Conservation (phyloP, 2,797 vertebrate species). For the Eupleurogrammus muticus region DNA sequence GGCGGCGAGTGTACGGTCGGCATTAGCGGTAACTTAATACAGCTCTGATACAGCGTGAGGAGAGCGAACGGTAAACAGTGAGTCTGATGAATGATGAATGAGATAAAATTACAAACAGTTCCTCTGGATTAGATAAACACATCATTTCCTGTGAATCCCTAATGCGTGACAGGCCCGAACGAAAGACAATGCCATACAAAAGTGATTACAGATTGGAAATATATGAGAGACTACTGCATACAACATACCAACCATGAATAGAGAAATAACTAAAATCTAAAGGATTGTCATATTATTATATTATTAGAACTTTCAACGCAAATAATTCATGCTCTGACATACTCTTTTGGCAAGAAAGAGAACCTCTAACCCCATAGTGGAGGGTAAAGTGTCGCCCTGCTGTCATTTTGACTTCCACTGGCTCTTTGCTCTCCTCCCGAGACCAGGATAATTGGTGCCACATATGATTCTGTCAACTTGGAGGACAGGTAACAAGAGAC, state of each 20-base stretch:
- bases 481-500: conserved; percentile 56
- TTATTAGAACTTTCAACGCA: too few species aligned
- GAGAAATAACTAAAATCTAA: too few species aligned
- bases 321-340: background rate
- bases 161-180: background rate
- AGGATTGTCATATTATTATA: too few species aligned
- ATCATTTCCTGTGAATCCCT: background rate
- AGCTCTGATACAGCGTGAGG: background rate
- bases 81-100: background rate
- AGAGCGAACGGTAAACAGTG: background rate
- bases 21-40: background rate
- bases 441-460: conserved; percentile 67
- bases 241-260: too few species aligned
- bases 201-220: too few species aligned
- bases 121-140: background rate
- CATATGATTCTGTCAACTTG: conserved; percentile 59
- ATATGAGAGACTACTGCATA: too few species aligned
- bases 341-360: background rate
- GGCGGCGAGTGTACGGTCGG: background rate
- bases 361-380: conserved; percentile 26
- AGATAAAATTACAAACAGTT: background rate
- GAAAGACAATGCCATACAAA: too few species aligned
- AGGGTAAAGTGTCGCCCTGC: conserved; percentile 42
- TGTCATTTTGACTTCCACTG: conserved; percentile 48
- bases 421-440: conserved; percentile 40